Evolutionary conservation across 2,797 vertebrate species (phyloP).

Genomic region (Poecilia picta): DNA sequence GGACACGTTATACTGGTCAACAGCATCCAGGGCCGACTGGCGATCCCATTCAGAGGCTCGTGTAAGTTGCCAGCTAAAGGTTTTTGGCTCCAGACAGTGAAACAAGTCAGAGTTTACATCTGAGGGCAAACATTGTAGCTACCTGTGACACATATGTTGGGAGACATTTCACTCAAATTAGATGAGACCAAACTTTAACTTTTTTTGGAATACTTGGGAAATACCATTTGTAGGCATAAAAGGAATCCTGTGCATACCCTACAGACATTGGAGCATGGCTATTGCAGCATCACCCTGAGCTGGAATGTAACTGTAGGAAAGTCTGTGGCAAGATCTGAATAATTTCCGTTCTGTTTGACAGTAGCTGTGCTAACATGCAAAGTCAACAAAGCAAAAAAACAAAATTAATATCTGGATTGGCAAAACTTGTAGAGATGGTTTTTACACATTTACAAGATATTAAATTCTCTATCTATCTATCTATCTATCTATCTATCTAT

Average conservation of each 20-base stretch:
- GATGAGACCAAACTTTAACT: not conserved
- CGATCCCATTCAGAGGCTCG: slow-evolving; percentile 91
- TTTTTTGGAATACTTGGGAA: not conserved
- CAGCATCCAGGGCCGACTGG: slow-evolving; percentile 93
- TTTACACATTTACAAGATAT: not conserved
- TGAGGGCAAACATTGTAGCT: not conserved
- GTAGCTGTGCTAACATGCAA: not conserved
- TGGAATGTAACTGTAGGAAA: not conserved
- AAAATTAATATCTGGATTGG: not conserved
- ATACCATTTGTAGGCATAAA: not conserved
- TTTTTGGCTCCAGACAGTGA: not conserved
- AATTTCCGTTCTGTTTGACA: not conserved
- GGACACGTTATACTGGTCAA: slow-evolving; percentile 92
- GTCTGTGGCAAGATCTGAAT: not conserved
- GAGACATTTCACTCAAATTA: not conserved
- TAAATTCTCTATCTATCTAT: no score
- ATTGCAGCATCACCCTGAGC: not conserved
- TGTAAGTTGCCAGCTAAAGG: slow-evolving; percentile 83
- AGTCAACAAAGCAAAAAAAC: not conserved
- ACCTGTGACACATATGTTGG: not conserved
- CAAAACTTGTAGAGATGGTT: not conserved
- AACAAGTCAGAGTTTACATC: not conserved
- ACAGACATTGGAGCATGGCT: not conserved
- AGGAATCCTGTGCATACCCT: not conserved
- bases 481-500: no score